phyloP scores from a whole-genome alignment of 2,888 invertebrate species.

The Ormyrus nitidulus region DNA sequence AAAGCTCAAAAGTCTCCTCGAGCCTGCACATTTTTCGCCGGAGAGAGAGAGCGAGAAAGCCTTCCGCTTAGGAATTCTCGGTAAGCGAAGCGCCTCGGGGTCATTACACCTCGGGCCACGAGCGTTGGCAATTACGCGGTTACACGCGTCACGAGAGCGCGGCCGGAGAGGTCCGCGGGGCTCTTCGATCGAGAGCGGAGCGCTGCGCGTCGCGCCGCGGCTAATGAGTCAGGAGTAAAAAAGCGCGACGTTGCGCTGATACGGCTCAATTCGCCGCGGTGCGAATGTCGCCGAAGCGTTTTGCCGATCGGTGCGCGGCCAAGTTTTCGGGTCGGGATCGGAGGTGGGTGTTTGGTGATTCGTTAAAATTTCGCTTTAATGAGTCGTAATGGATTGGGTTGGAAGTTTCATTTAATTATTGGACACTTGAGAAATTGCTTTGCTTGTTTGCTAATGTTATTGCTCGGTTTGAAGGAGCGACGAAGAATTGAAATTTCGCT shows the following conservation, averaged over 20 bases:
- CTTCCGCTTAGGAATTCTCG: background rate
- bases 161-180: background rate
- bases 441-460: slow-evolving; percentile 4
- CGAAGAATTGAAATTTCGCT: too few relatives aligned
- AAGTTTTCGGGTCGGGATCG: too few relatives aligned
- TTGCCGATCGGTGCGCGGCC: too few relatives aligned
- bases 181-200: background rate
- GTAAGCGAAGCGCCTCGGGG: background rate
- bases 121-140: slow-evolving; percentile 9
- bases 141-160: background rate
- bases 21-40: too few relatives aligned
- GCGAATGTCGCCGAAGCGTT: too few relatives aligned
- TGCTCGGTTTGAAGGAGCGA: too few relatives aligned
- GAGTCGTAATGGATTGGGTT: too few relatives aligned
- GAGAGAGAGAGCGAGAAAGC: too few relatives aligned
- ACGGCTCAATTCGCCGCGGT: slow-evolving; percentile 3
- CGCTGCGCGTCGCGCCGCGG: background rate
- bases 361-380: too few relatives aligned
- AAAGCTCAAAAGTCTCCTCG: too few relatives aligned
- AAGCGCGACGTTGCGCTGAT: slow-evolving; percentile 4
- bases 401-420: too few relatives aligned
- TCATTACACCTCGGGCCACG: slow-evolving; percentile 16
- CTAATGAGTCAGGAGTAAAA: slow-evolving; percentile 26
- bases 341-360: too few relatives aligned
- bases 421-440: slow-evolving; percentile 11